Evolutionary conservation across 2,797 vertebrate species (phyloP).

Genomic region (Dromococcyx pavoninus): DNA sequence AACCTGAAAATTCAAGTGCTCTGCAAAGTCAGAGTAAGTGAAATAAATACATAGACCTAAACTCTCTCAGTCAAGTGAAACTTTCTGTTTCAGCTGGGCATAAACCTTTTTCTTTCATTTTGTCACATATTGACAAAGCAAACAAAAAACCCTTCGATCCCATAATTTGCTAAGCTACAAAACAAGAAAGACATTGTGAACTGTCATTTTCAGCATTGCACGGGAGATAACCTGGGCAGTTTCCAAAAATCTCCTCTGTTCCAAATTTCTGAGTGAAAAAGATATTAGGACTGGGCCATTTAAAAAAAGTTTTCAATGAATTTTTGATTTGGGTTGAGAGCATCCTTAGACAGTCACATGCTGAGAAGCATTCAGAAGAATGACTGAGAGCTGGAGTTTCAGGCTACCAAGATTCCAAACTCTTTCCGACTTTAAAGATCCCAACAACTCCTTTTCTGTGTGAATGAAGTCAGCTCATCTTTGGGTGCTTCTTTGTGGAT

Average conservation of each 20-base stretch:
- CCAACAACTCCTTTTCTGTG: background rate
- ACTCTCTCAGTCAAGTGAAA: background rate
- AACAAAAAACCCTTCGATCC: background rate
- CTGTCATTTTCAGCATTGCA: background rate
- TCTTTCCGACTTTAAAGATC: background rate
- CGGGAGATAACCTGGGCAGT: background rate
- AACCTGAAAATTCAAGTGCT: background rate
- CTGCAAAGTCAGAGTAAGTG: background rate
- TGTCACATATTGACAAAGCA: background rate
- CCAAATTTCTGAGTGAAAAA: background rate
- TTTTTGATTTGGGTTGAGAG: background rate
- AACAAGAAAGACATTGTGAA: background rate
- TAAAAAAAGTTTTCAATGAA: background rate
- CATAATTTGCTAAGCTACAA: background rate
- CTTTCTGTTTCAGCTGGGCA: background rate
- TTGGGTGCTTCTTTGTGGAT: background rate
- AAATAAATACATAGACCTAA: background rate
- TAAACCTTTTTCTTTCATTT: background rate
- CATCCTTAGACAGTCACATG: background rate
- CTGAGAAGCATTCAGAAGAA: background rate
- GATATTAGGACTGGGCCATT: background rate
- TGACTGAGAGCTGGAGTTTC: background rate
- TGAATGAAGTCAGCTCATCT: background rate
- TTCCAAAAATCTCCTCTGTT: background rate
- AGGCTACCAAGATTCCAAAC: background rate